Conservation (phyloP, 2,113 vertebrate species). For the Takifugu bimaculatus region DNA sequence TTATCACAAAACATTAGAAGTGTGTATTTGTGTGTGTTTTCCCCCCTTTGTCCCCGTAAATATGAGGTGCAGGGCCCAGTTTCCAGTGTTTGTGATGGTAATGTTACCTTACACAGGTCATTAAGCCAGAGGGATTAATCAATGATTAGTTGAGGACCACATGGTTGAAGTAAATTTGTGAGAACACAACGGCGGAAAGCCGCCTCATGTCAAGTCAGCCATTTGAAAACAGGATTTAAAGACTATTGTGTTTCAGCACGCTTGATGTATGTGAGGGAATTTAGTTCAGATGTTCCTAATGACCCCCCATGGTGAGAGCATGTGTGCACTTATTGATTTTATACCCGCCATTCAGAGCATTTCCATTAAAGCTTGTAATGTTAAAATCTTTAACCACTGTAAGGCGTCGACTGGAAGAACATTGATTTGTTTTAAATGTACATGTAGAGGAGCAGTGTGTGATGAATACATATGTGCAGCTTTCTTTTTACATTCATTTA, state of each 20-base stretch:
- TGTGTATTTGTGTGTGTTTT: neutral
- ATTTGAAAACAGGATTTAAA: constrained; percentile 62
- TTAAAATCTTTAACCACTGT: constrained; percentile 13
- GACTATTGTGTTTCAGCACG: constrained; percentile 56
- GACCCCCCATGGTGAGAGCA: constrained; percentile 46
- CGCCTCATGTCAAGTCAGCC: constrained; percentile 51
- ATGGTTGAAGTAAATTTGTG: constrained; percentile 54
- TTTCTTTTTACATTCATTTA: neutral
- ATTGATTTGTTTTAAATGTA: constrained; percentile 30
- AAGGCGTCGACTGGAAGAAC: constrained; percentile 19
- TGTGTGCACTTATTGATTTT: constrained; percentile 57
- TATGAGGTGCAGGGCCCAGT: constrained; percentile 30
- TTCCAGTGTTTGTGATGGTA: constrained; percentile 36
- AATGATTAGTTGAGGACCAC: constrained; percentile 40
- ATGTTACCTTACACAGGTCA: constrained; percentile 59
- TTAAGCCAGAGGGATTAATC: constrained; percentile 49
- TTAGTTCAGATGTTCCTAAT: constrained; percentile 55
- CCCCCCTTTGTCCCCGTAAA: neutral
- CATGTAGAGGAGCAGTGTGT: neutral
- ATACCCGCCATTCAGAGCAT: constrained; percentile 28
- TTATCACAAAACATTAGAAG: too few relatives aligned
- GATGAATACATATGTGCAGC: neutral
- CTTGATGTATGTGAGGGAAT: constrained; percentile 64
- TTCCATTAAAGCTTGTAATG: constrained; percentile 35
- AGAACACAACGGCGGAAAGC: constrained; percentile 54